Evolutionary conservation across 2,797 vertebrate genomes (phyloP).

Genomic region (Poeciliopsis presidionis): DNA sequence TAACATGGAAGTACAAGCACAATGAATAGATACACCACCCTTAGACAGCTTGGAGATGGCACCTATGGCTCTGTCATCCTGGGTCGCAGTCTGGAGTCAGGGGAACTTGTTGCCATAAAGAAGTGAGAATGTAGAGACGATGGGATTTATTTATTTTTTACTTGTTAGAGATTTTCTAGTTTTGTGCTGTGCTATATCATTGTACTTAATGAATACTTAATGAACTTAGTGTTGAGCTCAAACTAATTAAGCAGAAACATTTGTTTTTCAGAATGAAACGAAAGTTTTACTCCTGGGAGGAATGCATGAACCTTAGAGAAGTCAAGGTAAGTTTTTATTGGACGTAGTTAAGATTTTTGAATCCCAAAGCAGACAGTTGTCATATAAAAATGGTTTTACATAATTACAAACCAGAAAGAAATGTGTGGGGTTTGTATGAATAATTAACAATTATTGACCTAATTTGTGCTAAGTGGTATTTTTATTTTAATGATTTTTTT

Average conservation of each 20-base stretch:
- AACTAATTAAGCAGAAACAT: not conserved
- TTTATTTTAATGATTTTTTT: not conserved
- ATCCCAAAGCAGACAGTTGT: not conserved
- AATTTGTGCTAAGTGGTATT: not conserved
- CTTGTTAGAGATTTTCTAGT: not conserved
- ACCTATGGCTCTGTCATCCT: conserved; percentile 96
- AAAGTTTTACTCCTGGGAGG: conserved; percentile 98
- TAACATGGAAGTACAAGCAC: conserved; percentile 65
- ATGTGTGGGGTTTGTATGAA: too few relatives aligned
- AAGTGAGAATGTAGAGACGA: conserved; percentile 81
- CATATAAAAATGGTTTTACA: not conserved
- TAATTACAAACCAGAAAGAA: not conserved
- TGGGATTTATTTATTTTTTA: not conserved
- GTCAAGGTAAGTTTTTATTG: conserved; percentile 86
- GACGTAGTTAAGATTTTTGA: not conserved
- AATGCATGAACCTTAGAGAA: conserved; percentile 97
- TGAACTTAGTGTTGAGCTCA: not conserved
- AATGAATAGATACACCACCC: conserved; percentile 95
- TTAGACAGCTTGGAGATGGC: conserved; percentile 95
- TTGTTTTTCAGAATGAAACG: conserved; percentile 90
- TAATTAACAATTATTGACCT: not conserved
- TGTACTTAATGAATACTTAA: not conserved
- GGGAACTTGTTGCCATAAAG: conserved; percentile 95
- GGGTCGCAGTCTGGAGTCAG: conserved; percentile 91
- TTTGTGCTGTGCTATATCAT: not conserved